Evolutionary conservation across 2,113 vertebrate species (phyloP), one percentile per base, ranked within the genome.

Genomic region (Semicossyphus pulcher): DNA sequence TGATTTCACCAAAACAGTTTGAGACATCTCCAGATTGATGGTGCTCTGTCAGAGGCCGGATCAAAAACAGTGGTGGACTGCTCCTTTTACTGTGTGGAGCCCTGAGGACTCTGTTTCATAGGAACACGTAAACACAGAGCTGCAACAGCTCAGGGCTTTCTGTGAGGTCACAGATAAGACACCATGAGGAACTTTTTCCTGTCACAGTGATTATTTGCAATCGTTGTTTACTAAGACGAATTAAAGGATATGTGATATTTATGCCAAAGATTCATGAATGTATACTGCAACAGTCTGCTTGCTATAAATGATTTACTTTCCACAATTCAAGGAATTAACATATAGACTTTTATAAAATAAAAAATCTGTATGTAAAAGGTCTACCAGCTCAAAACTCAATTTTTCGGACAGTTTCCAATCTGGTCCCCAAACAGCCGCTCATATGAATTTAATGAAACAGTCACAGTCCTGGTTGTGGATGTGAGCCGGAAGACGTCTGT

Each of bases 21-120:
- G 54, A 63, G 86, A 85, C 85, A 83, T 57, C 23, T 74, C 34
- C 37, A 60, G 83, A 88, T 80, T 78, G 67, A 87, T 85, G 64
- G 21, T 68, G 42, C 74, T 54, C 73, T 20, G 74, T 78, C 78
- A 79, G 9, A 8, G 7, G 10, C 23, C 20, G 39, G 78, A 76
- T 86, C 63, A 88, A 69, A 83, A 41, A 53, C 67, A 76, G 71
- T 4, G 18, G 37, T 21, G 51, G 23, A 51, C 26, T 58, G 52
- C 52, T 63, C 58, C 60, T 78, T 63, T 78, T 60, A n/a, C 76
- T 49, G 68, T 64, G 25, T 42, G 47, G 39, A 41, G 65, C 73
- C 23, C 74, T 61, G 14, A 41, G 60, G 15, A 59, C 49, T 12
- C 18, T 72, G 67, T 76, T 82, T 67, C 71, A 78, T 63, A 66